Evolutionary conservation across 2,113 vertebrate species (phyloP).

Genomic region (Cyanistes caeruleus): DNA sequence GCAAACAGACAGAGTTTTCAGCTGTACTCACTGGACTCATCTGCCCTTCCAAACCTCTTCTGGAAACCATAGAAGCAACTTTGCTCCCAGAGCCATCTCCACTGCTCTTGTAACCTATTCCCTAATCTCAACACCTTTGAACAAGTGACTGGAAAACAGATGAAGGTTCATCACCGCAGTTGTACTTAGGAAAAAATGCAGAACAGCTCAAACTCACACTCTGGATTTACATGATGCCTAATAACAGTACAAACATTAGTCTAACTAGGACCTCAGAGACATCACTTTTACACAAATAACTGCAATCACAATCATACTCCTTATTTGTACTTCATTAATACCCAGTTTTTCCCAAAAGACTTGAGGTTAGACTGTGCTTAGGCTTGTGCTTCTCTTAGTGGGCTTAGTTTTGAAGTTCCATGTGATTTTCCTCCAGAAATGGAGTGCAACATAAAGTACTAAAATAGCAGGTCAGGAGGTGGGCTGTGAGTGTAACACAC

Average conservation of each 20-base stretch:
- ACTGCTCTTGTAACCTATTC: neutral
- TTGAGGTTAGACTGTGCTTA: neutral
- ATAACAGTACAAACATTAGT: neutral
- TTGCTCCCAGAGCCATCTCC: neutral
- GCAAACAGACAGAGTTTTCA: neutral
- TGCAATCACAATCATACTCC: neutral
- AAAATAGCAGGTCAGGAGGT: neutral
- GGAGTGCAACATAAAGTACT: neutral
- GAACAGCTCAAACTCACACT: neutral
- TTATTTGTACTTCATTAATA: neutral
- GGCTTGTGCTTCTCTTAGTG: neutral
- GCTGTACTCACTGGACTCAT: neutral
- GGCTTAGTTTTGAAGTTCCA: neutral
- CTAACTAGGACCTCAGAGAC: neutral
- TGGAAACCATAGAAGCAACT: neutral
- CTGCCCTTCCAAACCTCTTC: neutral
- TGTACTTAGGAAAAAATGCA: accelerated
- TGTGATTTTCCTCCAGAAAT: neutral
- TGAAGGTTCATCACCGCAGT: neutral
- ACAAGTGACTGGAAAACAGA: neutral
- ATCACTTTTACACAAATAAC: neutral
- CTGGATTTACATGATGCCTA: neutral
- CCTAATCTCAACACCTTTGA: neutral
- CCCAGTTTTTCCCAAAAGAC: neutral
- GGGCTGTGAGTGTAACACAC: neutral